Evolutionary conservation across 2,888 invertebrate species (phyloP).

Genomic region (Dolomedes plantarius): DNA sequence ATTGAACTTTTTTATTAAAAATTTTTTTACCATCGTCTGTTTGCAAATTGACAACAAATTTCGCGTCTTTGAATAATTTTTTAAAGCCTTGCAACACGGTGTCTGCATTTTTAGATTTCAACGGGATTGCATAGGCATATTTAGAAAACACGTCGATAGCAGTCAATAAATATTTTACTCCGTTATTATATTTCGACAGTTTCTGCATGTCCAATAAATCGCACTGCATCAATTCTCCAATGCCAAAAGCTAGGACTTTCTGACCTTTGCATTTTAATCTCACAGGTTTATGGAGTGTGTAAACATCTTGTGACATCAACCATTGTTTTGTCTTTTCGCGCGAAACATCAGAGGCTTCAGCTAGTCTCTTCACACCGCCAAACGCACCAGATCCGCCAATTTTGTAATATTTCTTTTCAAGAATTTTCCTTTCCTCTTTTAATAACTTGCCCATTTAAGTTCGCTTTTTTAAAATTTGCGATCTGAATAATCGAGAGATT

Average conservation of each 20-base stretch:
- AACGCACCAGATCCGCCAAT: neutral
- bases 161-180: slow-evolving; percentile 20
- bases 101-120: neutral
- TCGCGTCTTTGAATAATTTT: neutral
- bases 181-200: neutral
- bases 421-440: too few species aligned
- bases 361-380: neutral
- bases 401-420: neutral
- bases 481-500: too few species aligned
- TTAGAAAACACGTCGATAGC: slow-evolving; percentile 15
- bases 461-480: neutral
- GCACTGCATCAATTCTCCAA: slow-evolving; percentile 12
- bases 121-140: neutral
- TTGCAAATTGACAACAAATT: neutral
- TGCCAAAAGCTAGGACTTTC: neutral
- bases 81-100: slow-evolving; percentile 1
- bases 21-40: slow-evolving; percentile 2
- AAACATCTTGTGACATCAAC: slow-evolving; percentile 14
- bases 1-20: neutral
- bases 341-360: neutral
- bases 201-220: slow-evolving; percentile 14
- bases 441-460: neutral
- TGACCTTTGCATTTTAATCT: neutral
- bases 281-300: slow-evolving; percentile 7
- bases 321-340: neutral